Evolutionary conservation across 2,888 invertebrate species (phyloP).

Genomic region (Cerceris rybyensis): DNA sequence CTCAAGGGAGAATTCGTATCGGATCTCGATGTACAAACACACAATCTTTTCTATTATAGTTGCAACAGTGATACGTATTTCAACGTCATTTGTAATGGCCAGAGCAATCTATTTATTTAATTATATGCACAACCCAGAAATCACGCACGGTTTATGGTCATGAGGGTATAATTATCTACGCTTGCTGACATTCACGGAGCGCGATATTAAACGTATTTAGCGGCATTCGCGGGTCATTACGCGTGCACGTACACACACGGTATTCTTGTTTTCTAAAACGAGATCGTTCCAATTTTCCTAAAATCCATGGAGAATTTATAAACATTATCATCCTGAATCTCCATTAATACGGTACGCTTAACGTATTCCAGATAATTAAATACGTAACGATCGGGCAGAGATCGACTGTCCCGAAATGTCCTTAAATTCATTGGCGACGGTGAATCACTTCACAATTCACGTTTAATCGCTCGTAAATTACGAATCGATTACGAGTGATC

Average conservation of each 20-base stretch:
- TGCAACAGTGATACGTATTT: not conserved
- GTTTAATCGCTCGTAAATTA: conserved; percentile 49
- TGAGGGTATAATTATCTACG: not conserved
- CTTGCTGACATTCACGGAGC: not conserved
- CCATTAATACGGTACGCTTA: not conserved
- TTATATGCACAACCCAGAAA: conserved; percentile 1
- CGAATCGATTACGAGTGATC: conserved; percentile 45
- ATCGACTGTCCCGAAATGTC: not conserved
- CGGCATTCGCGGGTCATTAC: not conserved
- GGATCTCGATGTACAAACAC: not conserved
- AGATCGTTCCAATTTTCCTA: not conserved
- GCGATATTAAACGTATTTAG: conserved; percentile 2
- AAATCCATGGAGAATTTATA: not conserved
- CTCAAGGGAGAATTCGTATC: conserved; percentile 2
- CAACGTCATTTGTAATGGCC: not conserved
- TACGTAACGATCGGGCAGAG: not conserved
- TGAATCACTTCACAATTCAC: conserved; percentile 29
- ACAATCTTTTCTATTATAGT: not conserved
- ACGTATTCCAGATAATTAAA: not conserved
- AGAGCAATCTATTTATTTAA: conserved; percentile 12
- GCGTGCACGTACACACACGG: not conserved
- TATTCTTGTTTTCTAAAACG: not conserved
- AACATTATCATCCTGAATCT: not conserved
- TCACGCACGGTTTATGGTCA: conserved; percentile 6
- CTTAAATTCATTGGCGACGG: conserved; percentile 32